Conservation (phyloP, 1,140 invertebrate species). For the Adoxophyes honmai region DNA sequence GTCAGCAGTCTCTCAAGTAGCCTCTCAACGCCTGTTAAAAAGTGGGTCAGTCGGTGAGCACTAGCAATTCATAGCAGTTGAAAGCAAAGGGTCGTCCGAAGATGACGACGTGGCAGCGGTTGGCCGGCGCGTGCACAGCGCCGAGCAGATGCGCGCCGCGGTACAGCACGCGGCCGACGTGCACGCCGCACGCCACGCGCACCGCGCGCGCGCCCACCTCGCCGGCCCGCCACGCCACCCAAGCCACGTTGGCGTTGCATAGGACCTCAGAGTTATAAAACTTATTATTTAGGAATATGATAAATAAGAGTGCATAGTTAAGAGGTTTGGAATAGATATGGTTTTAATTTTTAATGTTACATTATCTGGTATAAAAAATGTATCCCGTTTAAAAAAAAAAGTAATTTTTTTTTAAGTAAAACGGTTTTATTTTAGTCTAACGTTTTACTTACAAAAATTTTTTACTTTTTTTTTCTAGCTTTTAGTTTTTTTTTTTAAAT, state of each 20-base stretch:
- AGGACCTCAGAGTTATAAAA: constrained; percentile 42
- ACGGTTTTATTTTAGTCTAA: no score
- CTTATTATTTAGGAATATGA: neutral
- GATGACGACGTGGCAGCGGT: constrained; percentile 61
- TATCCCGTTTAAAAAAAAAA: no score
- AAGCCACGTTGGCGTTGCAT: constrained; percentile 54
- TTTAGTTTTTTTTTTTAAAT: no score
- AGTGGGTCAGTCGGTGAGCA: constrained; percentile 23
- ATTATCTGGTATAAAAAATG: no score
- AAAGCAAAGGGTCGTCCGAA: constrained; percentile 58
- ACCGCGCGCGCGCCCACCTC: constrained; percentile 33
- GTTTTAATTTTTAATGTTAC: no score
- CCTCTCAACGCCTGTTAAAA: no score
- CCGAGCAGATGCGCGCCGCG: constrained; percentile 53
- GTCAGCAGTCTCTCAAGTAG: no score
- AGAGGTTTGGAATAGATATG: no score
- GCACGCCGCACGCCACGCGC: constrained; percentile 36
- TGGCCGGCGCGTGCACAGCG: constrained; percentile 49
- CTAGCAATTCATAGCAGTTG: constrained; percentile 57
- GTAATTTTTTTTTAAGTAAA: no score
- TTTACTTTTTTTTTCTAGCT: no score
- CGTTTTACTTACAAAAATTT: no score
- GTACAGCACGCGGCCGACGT: constrained; percentile 55
- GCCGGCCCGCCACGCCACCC: constrained; percentile 53
- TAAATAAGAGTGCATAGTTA: no score